Evolutionary conservation across 2,797 vertebrate species (phyloP).

Genomic region (Notolabrus celidotus): DNA sequence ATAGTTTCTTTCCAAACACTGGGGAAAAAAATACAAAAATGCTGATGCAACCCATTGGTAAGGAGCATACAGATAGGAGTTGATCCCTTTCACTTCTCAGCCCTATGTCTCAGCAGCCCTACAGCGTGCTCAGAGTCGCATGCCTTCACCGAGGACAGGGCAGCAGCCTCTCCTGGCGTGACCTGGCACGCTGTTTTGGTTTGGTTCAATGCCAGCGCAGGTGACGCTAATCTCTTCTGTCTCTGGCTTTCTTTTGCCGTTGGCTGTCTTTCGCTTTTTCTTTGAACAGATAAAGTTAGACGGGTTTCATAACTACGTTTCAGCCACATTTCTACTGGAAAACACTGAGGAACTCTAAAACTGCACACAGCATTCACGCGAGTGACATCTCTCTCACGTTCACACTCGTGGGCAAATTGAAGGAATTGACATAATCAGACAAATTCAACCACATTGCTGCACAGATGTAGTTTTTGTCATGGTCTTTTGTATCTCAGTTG

Average conservation of each 20-base stretch:
- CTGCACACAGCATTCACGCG: background rate
- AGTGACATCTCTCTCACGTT: background rate
- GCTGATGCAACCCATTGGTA: slow-evolving; percentile 19
- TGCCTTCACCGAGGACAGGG: slow-evolving; percentile 36
- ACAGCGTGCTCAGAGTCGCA: slow-evolving; percentile 47
- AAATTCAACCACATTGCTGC: background rate
- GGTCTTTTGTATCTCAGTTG: background rate
- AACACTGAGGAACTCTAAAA: slow-evolving; percentile 41
- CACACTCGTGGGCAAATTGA: background rate
- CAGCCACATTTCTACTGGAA: slow-evolving; percentile 34
- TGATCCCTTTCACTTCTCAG: slow-evolving; percentile 58
- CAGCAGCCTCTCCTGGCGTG: slow-evolving; percentile 62
- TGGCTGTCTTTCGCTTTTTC: slow-evolving; percentile 67
- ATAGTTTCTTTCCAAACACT: background rate
- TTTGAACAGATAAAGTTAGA: slow-evolving; percentile 69
- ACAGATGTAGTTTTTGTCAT: background rate
- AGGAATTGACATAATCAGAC: slow-evolving; percentile 3
- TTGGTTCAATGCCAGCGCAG: slow-evolving; percentile 75
- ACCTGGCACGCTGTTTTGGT: slow-evolving; percentile 68
- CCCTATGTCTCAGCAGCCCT: slow-evolving; percentile 59
- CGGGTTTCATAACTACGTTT: slow-evolving; percentile 70
- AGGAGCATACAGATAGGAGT: slow-evolving; percentile 48
- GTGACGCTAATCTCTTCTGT: slow-evolving; percentile 79
- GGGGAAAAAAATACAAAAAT: background rate
- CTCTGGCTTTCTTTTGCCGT: slow-evolving; percentile 75